Base-by-base conservation (phyloP, 2,113 vertebrate species). In the Alligator sinensis region DNA sequence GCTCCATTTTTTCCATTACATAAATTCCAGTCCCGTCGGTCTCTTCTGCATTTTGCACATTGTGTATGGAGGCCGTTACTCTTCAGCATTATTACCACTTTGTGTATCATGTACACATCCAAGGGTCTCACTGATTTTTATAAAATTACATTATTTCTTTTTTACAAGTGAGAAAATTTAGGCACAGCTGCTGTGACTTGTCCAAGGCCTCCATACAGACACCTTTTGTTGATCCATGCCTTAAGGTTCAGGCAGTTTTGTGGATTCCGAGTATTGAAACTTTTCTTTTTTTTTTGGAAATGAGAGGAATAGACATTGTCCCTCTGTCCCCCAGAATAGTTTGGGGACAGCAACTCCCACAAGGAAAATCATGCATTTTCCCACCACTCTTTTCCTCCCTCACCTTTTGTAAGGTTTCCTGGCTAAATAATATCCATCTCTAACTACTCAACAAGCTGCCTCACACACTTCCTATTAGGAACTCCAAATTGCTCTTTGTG, bases 31-130 rank as follows among this genome's bases (percentile, higher is more conserved):
- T 1, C 30, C 59, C 61, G 7, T 70, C 9, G 14, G n/a, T 30
- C 9, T 0, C 78, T 87, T 55, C 70, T 74, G 88, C 86, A 92
- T 94, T 94, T 72, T 28, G 17, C 19, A 16, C 64, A 28, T 70
- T 95, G 93, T 84, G 93, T 87, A 92, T 70, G 75, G 75, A 92
- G 93, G 88, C 54, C 80, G 87, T 89, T 85, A 72, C 12, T 21
- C 63, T 70, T 47, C 15, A 30, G 74, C 11, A 61, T 68, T 88
- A 77, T 84, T 91, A 83, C 89, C 24, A 22, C 76, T 59, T 58
- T 30, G 54, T 0, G 5, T 80, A 47, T 9, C 47, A 34, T 21
- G 28, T 55, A 6, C 80, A 84, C 86, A 94, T 34, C 92, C 86
- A 70, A n/a, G 79, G 57, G 74, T 78, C 15, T 55, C 90, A 81